Evolutionary conservation across 2,888 invertebrate species (phyloP).

Genomic region (Fragum sueziense): DNA sequence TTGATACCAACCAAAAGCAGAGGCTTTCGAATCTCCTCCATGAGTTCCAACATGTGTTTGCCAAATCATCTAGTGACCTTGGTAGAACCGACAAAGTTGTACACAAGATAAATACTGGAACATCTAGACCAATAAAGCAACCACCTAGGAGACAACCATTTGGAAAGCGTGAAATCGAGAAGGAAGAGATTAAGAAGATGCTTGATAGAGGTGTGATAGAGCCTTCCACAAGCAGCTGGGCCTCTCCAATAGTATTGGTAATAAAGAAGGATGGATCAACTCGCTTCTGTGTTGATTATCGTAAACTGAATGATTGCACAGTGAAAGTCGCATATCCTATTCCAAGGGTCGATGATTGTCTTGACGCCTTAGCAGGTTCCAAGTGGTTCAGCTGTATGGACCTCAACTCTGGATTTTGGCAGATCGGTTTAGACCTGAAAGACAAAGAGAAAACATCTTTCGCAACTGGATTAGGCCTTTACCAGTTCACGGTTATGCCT

Average conservation of each 20-base stretch:
- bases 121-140: constrained; percentile 28
- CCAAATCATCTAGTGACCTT: constrained; percentile 25
- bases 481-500: constrained; percentile 50
- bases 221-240: constrained; percentile 45
- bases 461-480: constrained; percentile 32
- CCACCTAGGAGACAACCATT: constrained; percentile 27
- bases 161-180: constrained; percentile 29
- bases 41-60: constrained; percentile 21
- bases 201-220: constrained; percentile 30
- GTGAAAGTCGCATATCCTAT: constrained; percentile 34
- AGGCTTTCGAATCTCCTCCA: constrained; percentile 6
- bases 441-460: constrained; percentile 57
- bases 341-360: constrained; percentile 49
- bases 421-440: constrained; percentile 28
- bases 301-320: constrained; percentile 30
- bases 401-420: constrained; percentile 48
- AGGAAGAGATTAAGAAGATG: constrained; percentile 36
- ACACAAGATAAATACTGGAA: constrained; percentile 25
- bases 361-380: constrained; percentile 44
- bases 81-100: constrained; percentile 27
- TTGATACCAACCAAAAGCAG: not conserved
- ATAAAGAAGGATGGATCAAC: constrained; percentile 50
- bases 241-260: constrained; percentile 43
- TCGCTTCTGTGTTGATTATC: constrained; percentile 43
- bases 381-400: constrained; percentile 48